A percentile compares a stretch with the other conserved stretches of the same genome.
Evolutionary conservation across 2,113 vertebrate species (phyloP).

Genomic region (Pelmatolapia mariae): DNA sequence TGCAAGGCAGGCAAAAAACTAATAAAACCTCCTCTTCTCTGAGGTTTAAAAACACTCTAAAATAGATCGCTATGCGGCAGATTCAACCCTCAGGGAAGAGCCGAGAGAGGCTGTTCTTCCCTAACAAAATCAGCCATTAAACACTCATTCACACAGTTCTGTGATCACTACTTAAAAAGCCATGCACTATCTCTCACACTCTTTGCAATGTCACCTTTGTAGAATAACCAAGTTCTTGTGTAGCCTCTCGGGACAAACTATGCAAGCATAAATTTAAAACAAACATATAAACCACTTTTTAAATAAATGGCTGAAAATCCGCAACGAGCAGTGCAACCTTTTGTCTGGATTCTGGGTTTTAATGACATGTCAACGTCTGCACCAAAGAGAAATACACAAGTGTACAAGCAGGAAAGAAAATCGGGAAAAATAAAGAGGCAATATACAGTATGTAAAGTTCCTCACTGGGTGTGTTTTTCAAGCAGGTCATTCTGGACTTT

Average conservation of each 20-base stretch:
- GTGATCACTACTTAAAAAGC: background rate
- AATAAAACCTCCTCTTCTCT: slow-evolving; percentile 21
- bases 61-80: slow-evolving; percentile 21
- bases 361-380: background rate
- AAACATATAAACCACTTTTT: background rate
- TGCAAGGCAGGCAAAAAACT: slow-evolving; percentile 37
- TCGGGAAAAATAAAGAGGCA: background rate
- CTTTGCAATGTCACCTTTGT: background rate
- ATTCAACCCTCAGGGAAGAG: slow-evolving; percentile 21
- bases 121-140: background rate
- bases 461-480: background rate
- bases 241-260: background rate
- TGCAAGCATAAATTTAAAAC: background rate
- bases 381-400: background rate
- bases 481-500: background rate
- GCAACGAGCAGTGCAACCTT: background rate
- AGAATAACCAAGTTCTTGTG: background rate
- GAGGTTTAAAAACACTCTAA: slow-evolving; percentile 29
- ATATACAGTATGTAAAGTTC: background rate
- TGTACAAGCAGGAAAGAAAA: background rate
- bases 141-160: background rate
- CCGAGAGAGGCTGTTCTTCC: background rate
- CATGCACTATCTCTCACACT: background rate
- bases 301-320: background rate
- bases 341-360: background rate